These are phyloP conservation scores for Himantopus leucocephalus DNA, from an alignment of 2,113 vertebrate genomes.

Conservation along the genomic window DNA sequence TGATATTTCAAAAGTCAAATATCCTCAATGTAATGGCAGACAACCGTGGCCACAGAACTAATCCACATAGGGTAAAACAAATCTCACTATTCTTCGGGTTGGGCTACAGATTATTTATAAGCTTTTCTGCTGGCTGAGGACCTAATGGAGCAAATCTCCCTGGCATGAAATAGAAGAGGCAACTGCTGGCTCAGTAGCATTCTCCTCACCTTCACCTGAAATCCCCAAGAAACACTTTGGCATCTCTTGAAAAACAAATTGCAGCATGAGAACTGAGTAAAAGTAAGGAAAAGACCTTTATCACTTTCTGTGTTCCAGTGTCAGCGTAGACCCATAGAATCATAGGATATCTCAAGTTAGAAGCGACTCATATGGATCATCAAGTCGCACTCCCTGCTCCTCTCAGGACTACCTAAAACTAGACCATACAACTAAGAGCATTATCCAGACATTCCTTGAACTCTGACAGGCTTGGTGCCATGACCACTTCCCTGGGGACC, in stretches of 20 bases:
- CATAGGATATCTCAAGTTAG: not conserved
- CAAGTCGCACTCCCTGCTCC: not conserved
- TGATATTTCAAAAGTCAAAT: conserved; percentile 39
- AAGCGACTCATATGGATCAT: not conserved
- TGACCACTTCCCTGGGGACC: rapidly evolving
- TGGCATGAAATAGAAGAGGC: not conserved
- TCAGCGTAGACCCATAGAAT: not conserved
- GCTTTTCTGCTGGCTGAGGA: not conserved
- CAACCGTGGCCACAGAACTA: not conserved
- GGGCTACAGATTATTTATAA: not conserved
- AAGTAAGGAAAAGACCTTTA: not conserved
- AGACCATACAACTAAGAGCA: not conserved
- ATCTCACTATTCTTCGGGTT: not conserved
- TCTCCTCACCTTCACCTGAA: not conserved
- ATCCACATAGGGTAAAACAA: not conserved
- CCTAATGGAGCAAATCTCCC: not conserved
- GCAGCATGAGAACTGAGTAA: not conserved
- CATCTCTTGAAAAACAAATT: not conserved
- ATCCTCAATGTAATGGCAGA: not conserved
- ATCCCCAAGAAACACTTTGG: not conserved
- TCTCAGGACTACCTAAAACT: not conserved
- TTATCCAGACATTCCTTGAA: not conserved
- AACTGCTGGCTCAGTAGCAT: not conserved
- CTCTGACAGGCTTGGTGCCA: not conserved
- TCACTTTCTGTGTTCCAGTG: not conserved